Percentiles rank a stretch among this genome's conserved stretches.
Evolutionary conservation across 1,140 invertebrate genomes (phyloP).

Genomic region (Agrypnia vestita): DNA sequence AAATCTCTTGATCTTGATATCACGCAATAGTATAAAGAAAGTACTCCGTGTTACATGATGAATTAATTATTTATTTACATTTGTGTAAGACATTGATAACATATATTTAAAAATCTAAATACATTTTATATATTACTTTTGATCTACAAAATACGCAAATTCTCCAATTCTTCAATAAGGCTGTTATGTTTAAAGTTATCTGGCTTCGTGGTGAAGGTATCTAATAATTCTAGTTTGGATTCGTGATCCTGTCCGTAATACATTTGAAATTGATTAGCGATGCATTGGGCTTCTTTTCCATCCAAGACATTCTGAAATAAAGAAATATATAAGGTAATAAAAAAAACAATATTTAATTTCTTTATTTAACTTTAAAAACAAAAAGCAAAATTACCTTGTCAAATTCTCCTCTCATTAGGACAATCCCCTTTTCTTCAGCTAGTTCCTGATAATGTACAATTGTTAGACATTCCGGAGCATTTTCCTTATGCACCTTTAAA

Average conservation of each 20-base stretch:
- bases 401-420: slow-evolving; percentile 92
- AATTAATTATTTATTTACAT: too few relatives aligned
- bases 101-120: not conserved
- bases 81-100: too few relatives aligned
- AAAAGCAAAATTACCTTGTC: slow-evolving; percentile 74
- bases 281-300: slow-evolving; percentile 86
- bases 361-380: too few relatives aligned
- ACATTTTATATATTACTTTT: not conserved
- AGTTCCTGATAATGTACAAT: slow-evolving; percentile 89
- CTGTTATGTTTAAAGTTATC: slow-evolving; percentile 89
- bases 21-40: too few relatives aligned
- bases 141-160: slow-evolving; percentile 68
- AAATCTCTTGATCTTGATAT: too few relatives aligned
- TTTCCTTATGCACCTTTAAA: slow-evolving; percentile 87
- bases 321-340: too few relatives aligned
- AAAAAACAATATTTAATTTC: too few relatives aligned
- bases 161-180: slow-evolving; percentile 86
- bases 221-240: slow-evolving; percentile 78
- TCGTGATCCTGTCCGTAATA: slow-evolving; percentile 83
- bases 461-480: slow-evolving; percentile 91
- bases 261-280: slow-evolving; percentile 89
- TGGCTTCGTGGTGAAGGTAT: slow-evolving; percentile 82
- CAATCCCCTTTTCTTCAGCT: slow-evolving; percentile 82
- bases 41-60: too few relatives aligned
- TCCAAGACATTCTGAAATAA: slow-evolving; percentile 78